Evolutionary conservation across 2,113 vertebrate genomes (phyloP), one percentile per base, ranked within the genome.

Genomic region (Uropsilus gracilis): DNA sequence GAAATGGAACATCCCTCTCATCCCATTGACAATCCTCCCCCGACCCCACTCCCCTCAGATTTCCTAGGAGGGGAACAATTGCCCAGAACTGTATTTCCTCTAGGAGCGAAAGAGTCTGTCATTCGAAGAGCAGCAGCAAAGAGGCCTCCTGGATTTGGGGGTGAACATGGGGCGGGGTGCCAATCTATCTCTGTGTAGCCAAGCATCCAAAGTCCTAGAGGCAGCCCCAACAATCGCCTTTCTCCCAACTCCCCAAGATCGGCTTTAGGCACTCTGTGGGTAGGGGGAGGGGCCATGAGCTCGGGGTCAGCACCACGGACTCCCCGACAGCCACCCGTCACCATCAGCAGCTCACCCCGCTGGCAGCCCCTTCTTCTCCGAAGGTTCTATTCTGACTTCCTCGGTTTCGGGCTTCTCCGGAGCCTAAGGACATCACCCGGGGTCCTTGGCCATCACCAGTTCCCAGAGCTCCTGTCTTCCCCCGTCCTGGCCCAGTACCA

Each of bases 271-370:
- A 17, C 28, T 26, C n/a, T 42, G 28, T 24, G 17, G 0, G 11
- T 30, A 28, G 9, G 61, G 13, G 24, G 64, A 1, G 0, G 2
- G 57, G 16, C 46, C 0, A 8, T 12, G 6, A 8, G 18, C 20
- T 12, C 12, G 0, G 9, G 13, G 30, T 72, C 61, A 8, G 39
- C 17, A 39, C 55, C 20, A 48, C 72, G 42, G 48, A 48, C 12
- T 3, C 13, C 3, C 0, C 53, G 26, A 34, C 73, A 12, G 59
- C 16, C 26, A 6, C 34, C 2, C 44, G 11, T 48, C 34, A 2
- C 11, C 0, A n/a, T 18, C 20, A 1, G 14, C 7, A 1, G 69
- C 11, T 24, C 5, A 6, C n/a, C 1, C 1, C 1, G 16, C 1
- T 22, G n/a, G 50, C 57, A 8, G 18, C 64, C 8, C 28, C 14